Percentiles rank a stretch among this genome's conserved stretches.
Conservation (phyloP, 2,888 invertebrate genomes). For the Smittia sp. region DNA sequence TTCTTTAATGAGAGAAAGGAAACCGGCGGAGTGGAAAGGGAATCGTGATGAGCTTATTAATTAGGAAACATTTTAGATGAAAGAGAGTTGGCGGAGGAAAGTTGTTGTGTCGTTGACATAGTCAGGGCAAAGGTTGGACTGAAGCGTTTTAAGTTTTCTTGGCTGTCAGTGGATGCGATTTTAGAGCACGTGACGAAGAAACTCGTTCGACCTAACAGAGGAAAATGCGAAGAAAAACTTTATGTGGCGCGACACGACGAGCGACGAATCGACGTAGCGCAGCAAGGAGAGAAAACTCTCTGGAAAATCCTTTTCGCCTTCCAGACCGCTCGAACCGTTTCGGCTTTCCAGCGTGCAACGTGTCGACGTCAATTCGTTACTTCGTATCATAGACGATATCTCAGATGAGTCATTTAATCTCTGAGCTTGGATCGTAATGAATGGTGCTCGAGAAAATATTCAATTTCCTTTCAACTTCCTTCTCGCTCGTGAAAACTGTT, state of each 20-base stretch:
- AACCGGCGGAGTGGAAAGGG: background rate
- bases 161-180: too few relatives aligned
- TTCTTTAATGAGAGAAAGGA: background rate
- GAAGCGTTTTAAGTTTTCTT: too few relatives aligned
- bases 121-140: too few relatives aligned
- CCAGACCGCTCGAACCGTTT: background rate
- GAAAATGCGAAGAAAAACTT: too few relatives aligned
- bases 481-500: background rate
- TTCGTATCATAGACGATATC: background rate
- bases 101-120: too few relatives aligned
- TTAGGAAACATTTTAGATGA: background rate
- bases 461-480: background rate
- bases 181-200: too few relatives aligned
- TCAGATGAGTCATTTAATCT: background rate
- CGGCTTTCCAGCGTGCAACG: background rate
- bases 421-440: background rate
- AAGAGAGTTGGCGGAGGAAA: too few relatives aligned
- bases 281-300: background rate
- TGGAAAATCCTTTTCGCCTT: background rate
- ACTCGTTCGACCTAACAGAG: too few relatives aligned
- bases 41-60: background rate
- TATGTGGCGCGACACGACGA: too few relatives aligned
- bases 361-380: background rate
- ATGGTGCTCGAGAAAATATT: background rate
- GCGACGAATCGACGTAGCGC: too few relatives aligned